Evolutionary conservation across 2,888 invertebrate genomes (phyloP).

Genomic region (Yponomeuta sedellus): DNA sequence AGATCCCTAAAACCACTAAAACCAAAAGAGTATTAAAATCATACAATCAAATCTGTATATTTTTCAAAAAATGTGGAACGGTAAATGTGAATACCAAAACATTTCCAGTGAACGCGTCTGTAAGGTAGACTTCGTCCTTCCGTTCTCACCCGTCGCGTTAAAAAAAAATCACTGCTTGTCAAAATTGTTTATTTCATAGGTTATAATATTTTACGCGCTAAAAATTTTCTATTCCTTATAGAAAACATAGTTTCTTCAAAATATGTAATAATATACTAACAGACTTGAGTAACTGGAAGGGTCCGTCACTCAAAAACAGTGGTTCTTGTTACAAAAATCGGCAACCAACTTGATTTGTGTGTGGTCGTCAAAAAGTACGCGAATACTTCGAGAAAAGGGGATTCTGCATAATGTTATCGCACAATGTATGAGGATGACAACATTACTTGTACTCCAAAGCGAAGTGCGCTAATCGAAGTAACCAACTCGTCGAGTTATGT

Average conservation of each 20-base stretch:
- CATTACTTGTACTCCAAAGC: slow-evolving; percentile 71
- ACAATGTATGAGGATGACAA: slow-evolving; percentile 73
- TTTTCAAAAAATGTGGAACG: too few species aligned
- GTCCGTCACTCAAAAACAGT: not conserved
- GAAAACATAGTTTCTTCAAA: not conserved
- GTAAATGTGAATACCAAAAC: too few species aligned
- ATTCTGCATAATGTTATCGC: slow-evolving; percentile 41
- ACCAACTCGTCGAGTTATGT: slow-evolving; percentile 73
- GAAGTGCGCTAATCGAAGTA: slow-evolving; percentile 72
- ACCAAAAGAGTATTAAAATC: too few species aligned
- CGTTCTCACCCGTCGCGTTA: too few species aligned
- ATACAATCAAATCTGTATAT: too few species aligned
- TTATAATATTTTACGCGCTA: slow-evolving; percentile 13
- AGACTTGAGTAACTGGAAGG: not conserved
- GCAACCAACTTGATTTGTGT: slow-evolving; percentile 53
- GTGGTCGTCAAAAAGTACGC: slow-evolving; percentile 58
- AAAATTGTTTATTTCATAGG: slow-evolving; percentile 52
- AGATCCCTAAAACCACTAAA: too few species aligned
- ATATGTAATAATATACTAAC: not conserved
- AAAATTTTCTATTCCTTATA: slow-evolving; percentile 3
- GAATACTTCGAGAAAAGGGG: slow-evolving; percentile 50
- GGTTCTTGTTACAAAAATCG: slow-evolving; percentile 24
- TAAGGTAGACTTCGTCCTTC: too few species aligned
- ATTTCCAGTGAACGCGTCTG: too few species aligned
- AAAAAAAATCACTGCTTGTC: slow-evolving; percentile 49